Evolutionary conservation across 2,113 vertebrate genomes (phyloP), one percentile per base, ranked within the genome.

Genomic region (Heterotilapia buettikoferi): DNA sequence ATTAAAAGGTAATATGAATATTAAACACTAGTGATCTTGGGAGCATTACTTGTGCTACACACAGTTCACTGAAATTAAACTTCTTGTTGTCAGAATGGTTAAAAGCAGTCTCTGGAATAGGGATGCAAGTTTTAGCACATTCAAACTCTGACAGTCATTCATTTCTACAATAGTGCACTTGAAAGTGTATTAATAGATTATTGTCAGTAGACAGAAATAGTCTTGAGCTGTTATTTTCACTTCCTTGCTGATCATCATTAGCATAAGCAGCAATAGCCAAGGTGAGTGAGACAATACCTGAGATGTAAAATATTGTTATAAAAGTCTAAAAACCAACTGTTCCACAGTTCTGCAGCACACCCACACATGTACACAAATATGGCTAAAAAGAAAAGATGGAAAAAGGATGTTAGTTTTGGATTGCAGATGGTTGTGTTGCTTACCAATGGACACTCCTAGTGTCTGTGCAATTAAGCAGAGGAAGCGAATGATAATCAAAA

Each of bases 351-450:
- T 33, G 21, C 9, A 43, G 68, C 56, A 36, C 68, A 1, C 9
- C n/a, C 73, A 73, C 6, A 16, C 59, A 79, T 84, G 88, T 53
- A 66, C 33, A 82, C 38, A 83, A 31, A 80, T 26, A 38, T 11
- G 2, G 16, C 5, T 63, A 68, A 38, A 36, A 54, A 57, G 78
- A 76, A 79, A 47, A 73, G 19, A 83, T 83, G 61, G 11, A 43
- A 54, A 26, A 57, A 80, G 86, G 83, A 87, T 92, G 92, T 43
- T 94, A 71, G 52, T 90, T 91, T 94, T 96, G 92, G 94, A 88
- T 26, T 13, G 80, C 9, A 31, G 87, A 86, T 86, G 91, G 89
- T 18, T 18, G 84, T 9, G 11, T 36, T 86, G 57, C 86, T 53
- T 53, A 83, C 76, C 86, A 57, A 91, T 90, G 79, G 68, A 89